These are phyloP conservation scores for Helobdella robusta DNA, from an alignment of 2,888 invertebrate genomes.

Conservation along the genomic window DNA sequence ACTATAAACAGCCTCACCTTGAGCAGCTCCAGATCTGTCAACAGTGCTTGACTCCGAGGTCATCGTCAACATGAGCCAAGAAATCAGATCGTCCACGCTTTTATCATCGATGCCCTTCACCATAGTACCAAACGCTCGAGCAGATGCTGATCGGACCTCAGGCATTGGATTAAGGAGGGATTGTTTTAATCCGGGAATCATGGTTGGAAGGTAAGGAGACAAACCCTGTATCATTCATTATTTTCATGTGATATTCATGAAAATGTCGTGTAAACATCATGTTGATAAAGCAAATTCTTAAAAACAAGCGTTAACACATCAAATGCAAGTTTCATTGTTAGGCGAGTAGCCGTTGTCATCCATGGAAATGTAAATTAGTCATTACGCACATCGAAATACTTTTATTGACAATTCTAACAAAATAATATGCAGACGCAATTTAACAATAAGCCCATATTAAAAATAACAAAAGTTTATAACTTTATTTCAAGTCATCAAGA, in stretches of 20 bases:
- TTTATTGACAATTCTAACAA: too few relatives aligned
- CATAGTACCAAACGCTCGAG: constrained; percentile 92
- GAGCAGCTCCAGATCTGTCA: constrained; percentile 53
- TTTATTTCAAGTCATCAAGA: too few relatives aligned
- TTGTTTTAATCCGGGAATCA: constrained; percentile 89
- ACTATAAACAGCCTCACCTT: constrained; percentile 39
- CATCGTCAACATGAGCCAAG: constrained; percentile 95
- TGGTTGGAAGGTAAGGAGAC: constrained; percentile 84
- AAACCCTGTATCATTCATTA: constrained; percentile 58
- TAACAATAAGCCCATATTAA: too few relatives aligned
- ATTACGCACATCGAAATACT: too few relatives aligned
- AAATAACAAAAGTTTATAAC: too few relatives aligned
- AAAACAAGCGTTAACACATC: background rate
- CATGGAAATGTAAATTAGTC: too few relatives aligned
- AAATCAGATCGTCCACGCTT: constrained; percentile 86
- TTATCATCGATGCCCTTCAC: constrained; percentile 92
- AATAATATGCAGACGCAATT: too few relatives aligned
- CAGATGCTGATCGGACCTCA: constrained; percentile 89
- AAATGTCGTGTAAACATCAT: background rate
- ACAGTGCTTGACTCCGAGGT: constrained; percentile 90
- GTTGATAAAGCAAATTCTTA: background rate
- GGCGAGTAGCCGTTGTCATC: background rate
- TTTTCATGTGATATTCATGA: background rate
- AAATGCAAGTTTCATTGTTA: background rate
- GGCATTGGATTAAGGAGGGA: constrained; percentile 94